A percentile compares a stretch with the other conserved stretches of the same genome.
phyloP scores from a whole-genome alignment of 2,113 vertebrate genomes.

The Meleagris gallopavo region DNA sequence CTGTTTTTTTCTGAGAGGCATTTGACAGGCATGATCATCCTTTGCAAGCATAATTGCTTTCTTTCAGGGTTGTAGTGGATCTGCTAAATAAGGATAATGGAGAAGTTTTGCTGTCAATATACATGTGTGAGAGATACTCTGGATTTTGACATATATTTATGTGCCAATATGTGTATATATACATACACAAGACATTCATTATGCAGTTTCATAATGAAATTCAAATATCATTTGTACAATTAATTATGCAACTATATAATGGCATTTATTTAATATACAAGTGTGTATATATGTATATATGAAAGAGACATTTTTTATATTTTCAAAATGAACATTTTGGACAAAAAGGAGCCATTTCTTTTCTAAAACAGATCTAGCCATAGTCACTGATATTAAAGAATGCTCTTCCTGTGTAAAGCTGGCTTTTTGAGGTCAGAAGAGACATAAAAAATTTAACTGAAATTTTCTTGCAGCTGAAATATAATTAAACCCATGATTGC shows the following conservation, averaged over 20 bases:
- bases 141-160: neutral
- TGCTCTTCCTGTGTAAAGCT: neutral
- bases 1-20: neutral
- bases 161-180: neutral
- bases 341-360: neutral
- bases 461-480: conserved; percentile 27
- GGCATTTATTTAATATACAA: neutral
- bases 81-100: neutral
- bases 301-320: neutral
- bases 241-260: neutral
- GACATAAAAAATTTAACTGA: conserved; percentile 8
- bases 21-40: neutral
- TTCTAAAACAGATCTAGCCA: neutral
- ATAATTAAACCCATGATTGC: conserved; percentile 27
- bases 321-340: neutral
- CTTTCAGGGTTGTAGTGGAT: neutral
- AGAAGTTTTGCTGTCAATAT: neutral
- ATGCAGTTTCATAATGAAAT: conserved; percentile 13
- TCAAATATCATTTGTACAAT: neutral
- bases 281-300: neutral
- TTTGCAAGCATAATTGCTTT: neutral
- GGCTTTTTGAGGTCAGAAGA: neutral
- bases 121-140: neutral
- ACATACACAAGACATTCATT: neutral
- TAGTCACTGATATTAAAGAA: neutral